These are phyloP conservation scores for Ceraclea dissimilis DNA, from an alignment of 2,888 invertebrate genomes.

Conservation along the genomic window DNA sequence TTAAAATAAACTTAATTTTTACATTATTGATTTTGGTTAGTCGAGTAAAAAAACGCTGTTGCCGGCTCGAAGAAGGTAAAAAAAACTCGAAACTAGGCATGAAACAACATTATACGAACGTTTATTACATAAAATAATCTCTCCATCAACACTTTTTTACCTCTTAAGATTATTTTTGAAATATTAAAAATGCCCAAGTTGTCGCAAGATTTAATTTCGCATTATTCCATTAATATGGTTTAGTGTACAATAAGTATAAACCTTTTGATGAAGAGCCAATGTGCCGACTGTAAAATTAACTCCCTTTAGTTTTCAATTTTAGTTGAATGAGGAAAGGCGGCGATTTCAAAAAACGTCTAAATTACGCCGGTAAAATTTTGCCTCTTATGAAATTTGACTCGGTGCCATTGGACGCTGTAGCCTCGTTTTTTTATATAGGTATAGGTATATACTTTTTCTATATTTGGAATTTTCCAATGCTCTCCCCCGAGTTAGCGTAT, in stretches of 20 bases:
- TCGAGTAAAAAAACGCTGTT: constrained; percentile 22
- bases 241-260: background rate
- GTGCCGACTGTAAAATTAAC: background rate
- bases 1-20: constrained; percentile 26
- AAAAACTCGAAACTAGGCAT: constrained; percentile 20
- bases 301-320: background rate
- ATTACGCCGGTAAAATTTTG: constrained; percentile 38
- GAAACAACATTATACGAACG: constrained; percentile 17
- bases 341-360: constrained; percentile 48
- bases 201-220: background rate
- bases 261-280: background rate
- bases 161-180: too few species aligned
- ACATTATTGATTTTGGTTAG: constrained; percentile 25
- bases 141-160: too few species aligned
- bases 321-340: background rate
- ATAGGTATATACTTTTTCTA: constrained; percentile 11
- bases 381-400: background rate
- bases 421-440: constrained; percentile 3
- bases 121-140: constrained; percentile 9
- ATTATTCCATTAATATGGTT: background rate
- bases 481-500: background rate
- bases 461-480: constrained; percentile 14
- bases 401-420: background rate
- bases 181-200: background rate
- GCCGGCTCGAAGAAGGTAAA: constrained; percentile 13